phyloP scores from a whole-genome alignment of 2,888 invertebrate genomes.

The Abrostola triplasia region DNA sequence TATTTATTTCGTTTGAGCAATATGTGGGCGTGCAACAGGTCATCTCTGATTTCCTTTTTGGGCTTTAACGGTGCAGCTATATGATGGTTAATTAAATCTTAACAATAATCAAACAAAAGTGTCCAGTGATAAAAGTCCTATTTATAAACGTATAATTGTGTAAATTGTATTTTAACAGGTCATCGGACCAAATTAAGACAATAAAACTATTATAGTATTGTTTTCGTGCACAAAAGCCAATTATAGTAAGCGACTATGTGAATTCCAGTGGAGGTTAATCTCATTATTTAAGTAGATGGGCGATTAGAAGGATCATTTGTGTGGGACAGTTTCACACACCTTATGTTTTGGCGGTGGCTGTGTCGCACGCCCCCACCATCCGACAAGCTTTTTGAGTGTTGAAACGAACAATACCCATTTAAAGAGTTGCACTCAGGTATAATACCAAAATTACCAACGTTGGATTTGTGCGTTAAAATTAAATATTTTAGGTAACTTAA shows the following conservation, averaged over 20 bases:
- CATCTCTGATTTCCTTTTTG: too few species aligned
- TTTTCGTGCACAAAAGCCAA: constrained; percentile 82
- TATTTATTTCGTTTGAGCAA: too few species aligned
- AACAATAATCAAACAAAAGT: constrained; percentile 13
- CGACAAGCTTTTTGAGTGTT: constrained; percentile 22
- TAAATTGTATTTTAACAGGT: constrained; percentile 65
- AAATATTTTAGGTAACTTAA: not conserved
- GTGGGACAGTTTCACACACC: constrained; percentile 61
- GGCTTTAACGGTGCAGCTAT: too few species aligned
- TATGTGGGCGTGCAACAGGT: too few species aligned
- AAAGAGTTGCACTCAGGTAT: constrained; percentile 9
- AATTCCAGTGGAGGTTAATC: constrained; percentile 72
- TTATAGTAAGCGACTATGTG: constrained; percentile 77
- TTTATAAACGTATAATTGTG: constrained; percentile 44
- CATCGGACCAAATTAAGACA: constrained; percentile 73
- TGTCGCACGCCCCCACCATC: constrained; percentile 47
- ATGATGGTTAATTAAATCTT: not conserved
- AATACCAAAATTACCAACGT: constrained; percentile 5
- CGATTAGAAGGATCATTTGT: constrained; percentile 66
- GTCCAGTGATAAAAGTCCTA: constrained; percentile 27
- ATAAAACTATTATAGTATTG: constrained; percentile 83
- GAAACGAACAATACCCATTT: constrained; percentile 24
- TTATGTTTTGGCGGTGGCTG: constrained; percentile 31
- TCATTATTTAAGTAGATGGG: constrained; percentile 67
- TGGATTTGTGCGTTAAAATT: not conserved